These are phyloP conservation scores for Amaurobius ferox DNA, from an alignment of 2,888 invertebrate species.

Conservation along the genomic window DNA sequence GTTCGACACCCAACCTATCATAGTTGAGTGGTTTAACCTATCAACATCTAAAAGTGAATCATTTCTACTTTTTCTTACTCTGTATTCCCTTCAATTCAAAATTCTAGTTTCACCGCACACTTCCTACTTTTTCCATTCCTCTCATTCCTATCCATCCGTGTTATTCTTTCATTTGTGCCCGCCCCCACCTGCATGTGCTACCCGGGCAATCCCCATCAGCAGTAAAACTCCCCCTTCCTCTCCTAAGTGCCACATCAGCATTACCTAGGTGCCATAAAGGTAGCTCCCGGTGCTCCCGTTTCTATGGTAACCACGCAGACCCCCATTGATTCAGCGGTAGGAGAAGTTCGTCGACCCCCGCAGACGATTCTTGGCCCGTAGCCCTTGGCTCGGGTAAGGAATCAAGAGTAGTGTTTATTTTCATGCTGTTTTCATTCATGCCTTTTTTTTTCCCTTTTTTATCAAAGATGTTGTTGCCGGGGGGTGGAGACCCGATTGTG, in stretches of 20 bases:
- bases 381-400: constrained; percentile 24
- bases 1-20: too few species aligned
- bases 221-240: constrained; percentile 56
- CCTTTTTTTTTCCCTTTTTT: background rate
- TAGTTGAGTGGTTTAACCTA: too few species aligned
- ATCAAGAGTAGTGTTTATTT: constrained; percentile 9
- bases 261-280: constrained; percentile 65
- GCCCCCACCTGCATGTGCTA: background rate
- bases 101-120: too few species aligned
- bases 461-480: background rate
- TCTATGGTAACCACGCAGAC: constrained; percentile 54
- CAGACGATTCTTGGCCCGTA: constrained; percentile 62
- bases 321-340: constrained; percentile 55
- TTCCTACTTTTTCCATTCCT: background rate
- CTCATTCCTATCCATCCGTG: background rate
- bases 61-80: too few species aligned
- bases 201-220: constrained; percentile 60
- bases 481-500: background rate
- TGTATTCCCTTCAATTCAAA: too few species aligned
- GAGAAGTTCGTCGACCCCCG: constrained; percentile 42
- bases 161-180: constrained; percentile 14
- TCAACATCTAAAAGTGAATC: too few species aligned
- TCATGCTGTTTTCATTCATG: constrained; percentile 12
- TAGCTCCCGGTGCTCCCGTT: constrained; percentile 69
- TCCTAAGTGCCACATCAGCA: constrained; percentile 69